Base-by-base conservation (phyloP, 2,797 vertebrate genomes). In the Acropternis orthonyx region DNA sequence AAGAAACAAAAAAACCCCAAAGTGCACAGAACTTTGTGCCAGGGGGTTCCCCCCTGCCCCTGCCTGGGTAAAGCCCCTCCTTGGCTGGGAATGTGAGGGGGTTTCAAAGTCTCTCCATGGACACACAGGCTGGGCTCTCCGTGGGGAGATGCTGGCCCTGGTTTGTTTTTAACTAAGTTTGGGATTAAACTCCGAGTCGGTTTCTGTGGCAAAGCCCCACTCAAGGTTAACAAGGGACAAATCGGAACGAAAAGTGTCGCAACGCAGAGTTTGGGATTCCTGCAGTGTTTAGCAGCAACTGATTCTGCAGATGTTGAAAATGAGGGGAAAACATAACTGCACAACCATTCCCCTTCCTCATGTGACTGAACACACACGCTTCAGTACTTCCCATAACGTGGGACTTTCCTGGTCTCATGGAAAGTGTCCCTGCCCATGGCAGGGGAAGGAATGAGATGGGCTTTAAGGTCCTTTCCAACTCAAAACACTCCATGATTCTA, bases 371-470 rank as follows among this genome's bases (percentile, higher is more conserved):
- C 0, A 10, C 4, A 9, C 15, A 21, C 49, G 48, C 43, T 52
- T 37, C 3, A 6, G 86, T 9, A 89, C 93, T 97, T 95, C 96
- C 96, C 97, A 89, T 24, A 79, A 68, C 26, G 16, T 0, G 51
- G 58, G 39, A 65, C 58, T 89, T 66, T 30, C 88, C 88, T 78
- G 59, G 26, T 4, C 66, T 36, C 30, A 5, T 8, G 66, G 21
- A 36, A 72, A 10, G 18, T 6, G 37, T 22, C 58, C 51, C 87
- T 77, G 51, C 65, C 58, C 7, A 1, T 3, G 24, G 44, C n/a
- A 65, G 7, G 24, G 41, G 44, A 12, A 16, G n/a, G 17, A 46
- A 76, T 12, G 15, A 36, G 32, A 30, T 9, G 16, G 21, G 3
- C 18, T 21, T 23, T 20, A 46, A 36, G 26, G 66, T 41, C 30